Percentiles rank a stretch among this genome's conserved stretches.
Conservation (phyloP, 2,888 invertebrate genomes). For the Bhutanitis thaidina region DNA sequence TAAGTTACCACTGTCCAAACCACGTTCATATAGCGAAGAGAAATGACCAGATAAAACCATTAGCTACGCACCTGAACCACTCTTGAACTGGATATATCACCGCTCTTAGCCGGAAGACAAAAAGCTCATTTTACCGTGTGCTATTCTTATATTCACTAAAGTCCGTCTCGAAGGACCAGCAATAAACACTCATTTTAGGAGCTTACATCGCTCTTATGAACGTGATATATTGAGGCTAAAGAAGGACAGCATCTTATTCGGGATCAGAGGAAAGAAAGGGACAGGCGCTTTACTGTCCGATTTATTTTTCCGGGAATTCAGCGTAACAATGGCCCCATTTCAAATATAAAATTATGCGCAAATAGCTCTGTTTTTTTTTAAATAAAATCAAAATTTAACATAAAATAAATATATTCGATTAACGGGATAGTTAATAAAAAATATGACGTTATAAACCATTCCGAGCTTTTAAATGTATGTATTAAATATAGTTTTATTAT, state of each 20-base stretch:
- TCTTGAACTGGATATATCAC: conserved; percentile 29
- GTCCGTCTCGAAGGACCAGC: conserved; percentile 60
- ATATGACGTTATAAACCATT: no score
- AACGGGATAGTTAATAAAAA: no score
- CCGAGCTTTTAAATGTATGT: no score
- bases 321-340: conserved; percentile 10
- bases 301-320: conserved; percentile 23
- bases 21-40: conserved; percentile 50
- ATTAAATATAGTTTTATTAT: no score
- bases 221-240: conserved; percentile 61
- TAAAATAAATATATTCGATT: no score
- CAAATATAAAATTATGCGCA: neutral
- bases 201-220: conserved; percentile 58
- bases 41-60: conserved; percentile 58
- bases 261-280: conserved; percentile 42
- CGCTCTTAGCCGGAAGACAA: conserved; percentile 37
- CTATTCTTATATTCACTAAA: conserved; percentile 33
- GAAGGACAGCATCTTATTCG: conserved; percentile 44
- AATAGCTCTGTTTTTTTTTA: neutral
- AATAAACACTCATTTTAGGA: conserved; percentile 73
- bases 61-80: conserved; percentile 58
- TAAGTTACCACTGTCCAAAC: conserved; percentile 40
- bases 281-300: conserved; percentile 28
- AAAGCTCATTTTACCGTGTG: conserved; percentile 42
- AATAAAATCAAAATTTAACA: no score